Evolutionary conservation across 2,797 vertebrate species (phyloP).

Genomic region (Dicrostonyx torquatus): DNA sequence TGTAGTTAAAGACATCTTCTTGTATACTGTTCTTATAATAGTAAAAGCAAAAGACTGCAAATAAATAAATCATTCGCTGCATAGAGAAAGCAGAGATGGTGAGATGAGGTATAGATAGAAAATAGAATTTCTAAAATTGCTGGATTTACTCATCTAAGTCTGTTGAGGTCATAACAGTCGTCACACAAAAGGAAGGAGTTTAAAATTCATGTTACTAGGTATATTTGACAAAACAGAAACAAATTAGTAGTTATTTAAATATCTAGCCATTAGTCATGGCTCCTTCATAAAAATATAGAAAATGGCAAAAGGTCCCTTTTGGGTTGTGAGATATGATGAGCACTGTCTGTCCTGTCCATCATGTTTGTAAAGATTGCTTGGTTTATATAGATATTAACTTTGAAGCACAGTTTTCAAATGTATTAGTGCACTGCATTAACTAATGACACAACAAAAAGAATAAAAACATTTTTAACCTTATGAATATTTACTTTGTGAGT

Average conservation of each 20-base stretch:
- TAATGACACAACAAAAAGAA: not conserved
- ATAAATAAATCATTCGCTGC: not conserved
- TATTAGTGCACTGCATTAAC: not conserved
- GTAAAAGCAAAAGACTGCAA: not conserved
- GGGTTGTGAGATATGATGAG: not conserved
- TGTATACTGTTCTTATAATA: not conserved
- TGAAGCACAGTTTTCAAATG: not conserved
- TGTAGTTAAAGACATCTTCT: not conserved
- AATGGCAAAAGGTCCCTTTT: not conserved
- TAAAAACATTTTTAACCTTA: not conserved
- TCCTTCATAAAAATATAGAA: constrained; percentile 6
- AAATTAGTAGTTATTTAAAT: not conserved
- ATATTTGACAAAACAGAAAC: not conserved
- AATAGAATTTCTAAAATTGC: not conserved
- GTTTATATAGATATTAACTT: not conserved
- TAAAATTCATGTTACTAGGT: not conserved
- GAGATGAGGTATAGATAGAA: not conserved
- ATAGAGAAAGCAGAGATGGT: not conserved
- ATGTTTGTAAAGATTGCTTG: not conserved
- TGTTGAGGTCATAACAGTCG: not conserved
- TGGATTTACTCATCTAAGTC: not conserved
- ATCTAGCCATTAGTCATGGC: not conserved
- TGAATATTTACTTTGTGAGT: not conserved
- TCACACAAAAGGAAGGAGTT: not conserved
- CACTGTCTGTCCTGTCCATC: not conserved